Percentiles rank a stretch among this genome's conserved stretches.
Conservation (phyloP, 2,113 vertebrate genomes). For the Elephas maximus region DNA sequence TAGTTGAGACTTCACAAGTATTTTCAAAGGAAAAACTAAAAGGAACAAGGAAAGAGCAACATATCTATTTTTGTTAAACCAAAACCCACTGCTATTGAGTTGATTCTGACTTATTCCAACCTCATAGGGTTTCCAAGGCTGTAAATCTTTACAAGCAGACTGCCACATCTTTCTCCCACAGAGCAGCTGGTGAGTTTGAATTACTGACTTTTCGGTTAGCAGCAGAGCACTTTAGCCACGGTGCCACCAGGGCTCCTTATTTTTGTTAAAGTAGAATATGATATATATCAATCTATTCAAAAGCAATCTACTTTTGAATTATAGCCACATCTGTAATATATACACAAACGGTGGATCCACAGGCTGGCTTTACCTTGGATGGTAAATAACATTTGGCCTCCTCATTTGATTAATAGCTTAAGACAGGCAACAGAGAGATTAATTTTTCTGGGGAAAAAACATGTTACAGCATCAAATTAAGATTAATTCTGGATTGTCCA, state of each 20-base stretch:
- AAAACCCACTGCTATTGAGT: too few relatives aligned
- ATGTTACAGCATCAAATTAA: constrained; percentile 23
- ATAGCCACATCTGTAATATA: constrained; percentile 42
- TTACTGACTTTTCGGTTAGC: too few relatives aligned
- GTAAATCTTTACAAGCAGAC: too few relatives aligned
- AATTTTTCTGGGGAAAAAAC: constrained; percentile 41
- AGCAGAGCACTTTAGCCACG: too few relatives aligned
- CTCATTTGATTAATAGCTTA: constrained; percentile 40
- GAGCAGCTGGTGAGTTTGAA: too few relatives aligned
- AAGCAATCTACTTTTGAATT: constrained; percentile 43
- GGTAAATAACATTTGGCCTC: not conserved
- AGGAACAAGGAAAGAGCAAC: constrained; percentile 17
- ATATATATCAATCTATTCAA: constrained; percentile 7
- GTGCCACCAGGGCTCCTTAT: too few relatives aligned
- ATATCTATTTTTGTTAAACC: constrained; percentile 14
- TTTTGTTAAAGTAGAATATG: constrained; percentile 36
- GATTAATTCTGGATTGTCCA: constrained; percentile 15
- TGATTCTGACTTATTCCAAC: too few relatives aligned
- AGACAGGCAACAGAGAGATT: not conserved
- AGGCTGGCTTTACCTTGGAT: not conserved
- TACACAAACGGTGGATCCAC: not conserved
- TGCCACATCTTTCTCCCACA: too few relatives aligned
- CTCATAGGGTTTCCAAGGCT: too few relatives aligned
- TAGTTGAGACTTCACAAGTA: not conserved
- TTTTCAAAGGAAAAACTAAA: constrained; percentile 26